These are phyloP conservation scores for Pelagia noctiluca DNA, from an alignment of 30 jellyfish, hydroid and myxozoan genomes.

Conservation along the genomic window DNA sequence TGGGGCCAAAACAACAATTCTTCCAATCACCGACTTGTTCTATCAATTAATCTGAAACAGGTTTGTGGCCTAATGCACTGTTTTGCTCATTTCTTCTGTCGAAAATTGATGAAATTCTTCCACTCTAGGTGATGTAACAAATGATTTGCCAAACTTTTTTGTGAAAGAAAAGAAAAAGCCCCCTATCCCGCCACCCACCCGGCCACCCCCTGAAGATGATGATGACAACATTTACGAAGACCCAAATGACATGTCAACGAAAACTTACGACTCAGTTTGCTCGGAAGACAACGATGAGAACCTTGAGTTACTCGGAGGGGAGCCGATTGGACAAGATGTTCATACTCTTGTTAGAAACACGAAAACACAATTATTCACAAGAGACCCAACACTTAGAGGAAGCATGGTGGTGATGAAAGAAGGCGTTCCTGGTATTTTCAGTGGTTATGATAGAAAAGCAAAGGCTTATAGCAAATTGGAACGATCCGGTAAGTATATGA, in stretches of 20 bases:
- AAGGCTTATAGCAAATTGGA: conserved; percentile 50
- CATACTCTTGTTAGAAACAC: conserved; percentile 47
- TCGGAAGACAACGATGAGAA: conserved; percentile 15
- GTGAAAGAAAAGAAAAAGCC: conserved; percentile 4
- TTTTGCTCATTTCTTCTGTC: too few relatives aligned
- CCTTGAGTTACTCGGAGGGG: conserved; percentile 43
- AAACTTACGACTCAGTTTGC: not conserved
- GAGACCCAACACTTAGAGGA: conserved; percentile 46
- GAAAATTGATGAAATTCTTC: too few relatives aligned
- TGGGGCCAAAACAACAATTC: too few relatives aligned
- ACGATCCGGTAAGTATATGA: conserved; percentile 10
- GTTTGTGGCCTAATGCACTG: too few relatives aligned
- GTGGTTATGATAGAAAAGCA: conserved; percentile 75
- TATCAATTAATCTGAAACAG: too few relatives aligned
- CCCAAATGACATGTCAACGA: not conserved
- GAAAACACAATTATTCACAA: not conserved
- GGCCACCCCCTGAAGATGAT: not conserved
- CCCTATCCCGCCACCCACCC: too few relatives aligned
- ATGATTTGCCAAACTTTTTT: conserved; percentile 41
- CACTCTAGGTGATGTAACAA: conserved; percentile 37
- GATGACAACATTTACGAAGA: not conserved
- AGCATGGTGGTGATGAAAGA: conserved; percentile 89
- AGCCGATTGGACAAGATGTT: conserved; percentile 19
- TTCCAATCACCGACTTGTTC: too few relatives aligned
- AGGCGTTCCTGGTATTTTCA: conserved; percentile 93